Conservation (phyloP, 2,797 vertebrate genomes). For the Oryzias sinensis region DNA sequence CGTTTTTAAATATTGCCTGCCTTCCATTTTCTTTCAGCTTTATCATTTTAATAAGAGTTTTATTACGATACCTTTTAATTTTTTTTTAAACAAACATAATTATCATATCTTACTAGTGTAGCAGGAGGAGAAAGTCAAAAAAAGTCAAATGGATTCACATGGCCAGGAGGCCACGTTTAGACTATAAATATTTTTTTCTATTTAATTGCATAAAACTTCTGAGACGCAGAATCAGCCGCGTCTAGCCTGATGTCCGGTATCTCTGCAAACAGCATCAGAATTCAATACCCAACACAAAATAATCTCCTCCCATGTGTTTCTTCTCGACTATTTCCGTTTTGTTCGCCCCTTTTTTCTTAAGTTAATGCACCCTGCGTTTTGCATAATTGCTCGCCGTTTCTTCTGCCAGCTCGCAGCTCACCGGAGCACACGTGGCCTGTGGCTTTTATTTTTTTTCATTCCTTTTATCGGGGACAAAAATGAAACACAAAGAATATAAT, state of each 20-base stretch:
- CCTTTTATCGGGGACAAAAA: conserved; percentile 27
- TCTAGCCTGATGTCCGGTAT: conserved; percentile 26
- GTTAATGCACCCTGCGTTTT: conserved; percentile 37
- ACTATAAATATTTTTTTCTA: conserved; percentile 16
- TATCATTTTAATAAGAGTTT: neutral
- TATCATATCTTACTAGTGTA: conserved; percentile 1
- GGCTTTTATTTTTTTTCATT: conserved; percentile 19
- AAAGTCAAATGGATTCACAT: neutral
- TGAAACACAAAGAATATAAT: conserved; percentile 25
- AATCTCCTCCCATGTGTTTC: conserved; percentile 13
- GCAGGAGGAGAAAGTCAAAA: neutral
- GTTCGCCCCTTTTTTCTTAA: conserved; percentile 9
- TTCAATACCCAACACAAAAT: conserved; percentile 9
- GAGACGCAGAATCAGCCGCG: conserved; percentile 15
- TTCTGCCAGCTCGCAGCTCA: conserved; percentile 36
- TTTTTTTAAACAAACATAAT: neutral
- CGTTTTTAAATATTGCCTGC: too few relatives aligned
- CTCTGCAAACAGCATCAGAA: conserved; percentile 15
- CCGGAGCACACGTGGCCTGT: conserved; percentile 25
- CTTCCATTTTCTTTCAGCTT: neutral
- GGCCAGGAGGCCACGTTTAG: conserved; percentile 4
- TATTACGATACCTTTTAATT: too few relatives aligned
- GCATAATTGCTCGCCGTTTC: conserved; percentile 49
- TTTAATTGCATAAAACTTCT: conserved; percentile 3
- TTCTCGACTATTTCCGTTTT: conserved; percentile 28